Conservation (phyloP, 2,113 vertebrate genomes). For the Sceloporus tristichus region DNA sequence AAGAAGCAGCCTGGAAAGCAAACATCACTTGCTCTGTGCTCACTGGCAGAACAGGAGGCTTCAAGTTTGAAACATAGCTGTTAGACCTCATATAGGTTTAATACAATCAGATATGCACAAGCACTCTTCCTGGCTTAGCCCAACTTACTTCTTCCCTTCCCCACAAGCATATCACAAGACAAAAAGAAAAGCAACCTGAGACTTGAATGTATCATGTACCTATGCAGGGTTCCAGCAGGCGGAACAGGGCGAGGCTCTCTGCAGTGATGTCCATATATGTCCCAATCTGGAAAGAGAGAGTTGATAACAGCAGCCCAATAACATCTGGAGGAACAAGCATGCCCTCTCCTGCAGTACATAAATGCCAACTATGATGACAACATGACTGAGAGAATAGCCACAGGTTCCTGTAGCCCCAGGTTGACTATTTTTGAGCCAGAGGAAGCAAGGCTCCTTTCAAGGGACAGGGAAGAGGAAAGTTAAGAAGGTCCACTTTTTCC, state of each 20-base stretch:
- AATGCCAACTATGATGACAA: background rate
- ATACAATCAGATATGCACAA: no score
- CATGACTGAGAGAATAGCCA: background rate
- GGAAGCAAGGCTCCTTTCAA: background rate
- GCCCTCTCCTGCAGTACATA: background rate
- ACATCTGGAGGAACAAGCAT: background rate
- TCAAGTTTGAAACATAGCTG: no score
- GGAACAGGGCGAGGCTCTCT: constrained; percentile 89
- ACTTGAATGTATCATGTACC: constrained; percentile 71
- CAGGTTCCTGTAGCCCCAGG: background rate
- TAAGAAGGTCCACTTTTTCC: background rate
- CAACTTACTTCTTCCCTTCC: no score
- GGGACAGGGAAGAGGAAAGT: background rate
- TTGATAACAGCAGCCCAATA: background rate
- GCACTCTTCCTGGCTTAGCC: no score
- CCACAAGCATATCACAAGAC: no score
- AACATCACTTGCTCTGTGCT: no score
- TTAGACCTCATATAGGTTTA: no score
- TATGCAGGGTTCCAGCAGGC: constrained; percentile 87
- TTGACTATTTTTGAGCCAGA: background rate
- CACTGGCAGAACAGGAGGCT: no score
- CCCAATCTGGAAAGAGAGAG: constrained; percentile 78
- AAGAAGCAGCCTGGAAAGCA: no score
- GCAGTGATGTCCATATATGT: constrained; percentile 82
- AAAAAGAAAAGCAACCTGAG: background rate